Conservation (phyloP, 2,113 vertebrate species). For the Psilopogon haemacephalus region DNA sequence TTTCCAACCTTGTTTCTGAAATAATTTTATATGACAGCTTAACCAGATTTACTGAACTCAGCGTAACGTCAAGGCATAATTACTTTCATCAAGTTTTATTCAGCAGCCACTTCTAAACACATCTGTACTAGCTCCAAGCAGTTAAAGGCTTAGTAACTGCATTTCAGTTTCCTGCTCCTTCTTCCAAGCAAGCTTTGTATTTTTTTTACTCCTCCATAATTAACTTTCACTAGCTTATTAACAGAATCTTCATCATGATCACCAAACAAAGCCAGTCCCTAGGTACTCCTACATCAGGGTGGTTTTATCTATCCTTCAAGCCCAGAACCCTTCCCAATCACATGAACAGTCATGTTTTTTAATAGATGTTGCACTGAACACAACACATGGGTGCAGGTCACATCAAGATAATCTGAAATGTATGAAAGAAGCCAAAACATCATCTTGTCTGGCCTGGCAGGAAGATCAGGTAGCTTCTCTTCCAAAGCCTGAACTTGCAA, state of each 20-base stretch:
- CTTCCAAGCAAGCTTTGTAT: neutral
- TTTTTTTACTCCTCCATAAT: neutral
- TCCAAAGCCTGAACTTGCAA: neutral
- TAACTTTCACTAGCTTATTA: neutral
- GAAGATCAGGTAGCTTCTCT: neutral
- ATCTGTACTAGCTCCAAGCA: neutral
- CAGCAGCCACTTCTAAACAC: neutral
- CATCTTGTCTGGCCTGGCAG: neutral
- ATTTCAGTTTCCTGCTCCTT: neutral
- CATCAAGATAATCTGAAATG: neutral
- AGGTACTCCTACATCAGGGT: neutral
- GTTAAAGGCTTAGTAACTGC: neutral
- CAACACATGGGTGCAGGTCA: neutral
- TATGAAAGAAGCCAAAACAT: neutral
- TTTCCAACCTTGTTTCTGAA: neutral
- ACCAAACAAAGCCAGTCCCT: neutral
- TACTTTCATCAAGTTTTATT: neutral
- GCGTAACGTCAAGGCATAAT: neutral
- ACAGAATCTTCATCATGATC: neutral
- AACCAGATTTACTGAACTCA: neutral
- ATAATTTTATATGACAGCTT: neutral
- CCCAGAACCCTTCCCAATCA: neutral
- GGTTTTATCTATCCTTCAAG: neutral
- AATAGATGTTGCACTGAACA: neutral
- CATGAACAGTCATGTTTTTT: accelerated